phyloP scores from a whole-genome alignment of 64 coral and sea anemone genomes.

The Dendrophyllia cribrosa region DNA sequence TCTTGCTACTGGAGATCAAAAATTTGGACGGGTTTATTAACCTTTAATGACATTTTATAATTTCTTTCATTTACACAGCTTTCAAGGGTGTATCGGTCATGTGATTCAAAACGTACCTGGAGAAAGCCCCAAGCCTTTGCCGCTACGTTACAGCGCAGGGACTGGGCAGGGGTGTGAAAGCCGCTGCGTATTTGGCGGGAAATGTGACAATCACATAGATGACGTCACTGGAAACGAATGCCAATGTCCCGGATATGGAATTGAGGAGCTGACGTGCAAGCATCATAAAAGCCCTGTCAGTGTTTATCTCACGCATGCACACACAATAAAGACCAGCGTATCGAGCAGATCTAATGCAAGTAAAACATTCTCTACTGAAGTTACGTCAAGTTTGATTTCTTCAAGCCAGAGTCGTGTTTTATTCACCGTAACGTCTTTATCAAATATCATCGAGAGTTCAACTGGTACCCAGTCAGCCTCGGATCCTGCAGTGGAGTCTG shows the following conservation, averaged over 20 bases:
- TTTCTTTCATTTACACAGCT: constrained; percentile 5
- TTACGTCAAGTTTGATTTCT: not conserved
- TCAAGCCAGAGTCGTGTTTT: not conserved
- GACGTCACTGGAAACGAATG: constrained; percentile 19
- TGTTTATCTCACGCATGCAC: not conserved
- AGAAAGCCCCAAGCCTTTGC: not conserved
- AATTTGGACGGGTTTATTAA: not conserved
- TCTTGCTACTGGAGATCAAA: not conserved
- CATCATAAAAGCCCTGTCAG: not conserved
- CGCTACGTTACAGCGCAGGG: not conserved
- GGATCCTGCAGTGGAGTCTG: not conserved
- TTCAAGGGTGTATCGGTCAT: constrained; percentile 29
- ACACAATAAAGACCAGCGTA: not conserved
- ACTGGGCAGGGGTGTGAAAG: not conserved
- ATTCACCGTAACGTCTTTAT: not conserved
- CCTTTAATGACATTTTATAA: not conserved
- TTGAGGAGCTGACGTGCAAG: not conserved
- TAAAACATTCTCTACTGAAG: not conserved
- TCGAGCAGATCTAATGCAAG: not conserved
- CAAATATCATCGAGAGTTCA: not conserved
- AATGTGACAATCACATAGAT: not conserved
- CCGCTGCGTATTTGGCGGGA: not conserved
- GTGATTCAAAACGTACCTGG: not conserved
- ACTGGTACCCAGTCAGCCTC: not conserved
- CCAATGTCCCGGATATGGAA: constrained; percentile 14